Evolutionary conservation across 2,113 vertebrate species (phyloP), one percentile per base, ranked within the genome.

Genomic region (Sander vitreus): DNA sequence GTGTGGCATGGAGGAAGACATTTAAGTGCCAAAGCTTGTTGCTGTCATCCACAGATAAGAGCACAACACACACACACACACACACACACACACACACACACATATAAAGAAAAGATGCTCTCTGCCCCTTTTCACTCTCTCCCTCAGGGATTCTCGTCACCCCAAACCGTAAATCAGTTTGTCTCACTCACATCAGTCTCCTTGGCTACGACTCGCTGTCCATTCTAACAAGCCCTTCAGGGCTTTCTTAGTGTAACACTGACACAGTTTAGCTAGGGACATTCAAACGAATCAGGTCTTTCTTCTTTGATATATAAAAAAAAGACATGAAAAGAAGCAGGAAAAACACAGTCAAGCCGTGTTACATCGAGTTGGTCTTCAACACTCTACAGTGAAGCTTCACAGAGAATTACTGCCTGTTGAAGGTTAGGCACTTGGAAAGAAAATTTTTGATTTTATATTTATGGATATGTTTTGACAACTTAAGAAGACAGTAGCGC

Each of bases 31-130:
- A 93, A 87, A 80, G 70, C 73, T 81, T 87, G 76, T 85, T 86
- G 85, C 87, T 93, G 90, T 91, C 83, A 86, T 86, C 66, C 87
- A 71, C 86, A 89, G 93, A 94, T 92, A 93, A 94, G 80, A 80
- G 50, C 62, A 62, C 47, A 70, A 53, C 5, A 75, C 68, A 78
- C 81, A 83, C 68, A 59, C 54, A 72, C 51, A 58, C 63, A 60
- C 51, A 81, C 62, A 66, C 67, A 62, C 80, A 63, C 62, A 50
- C 76, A 51, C 48, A 80, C 39, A 60, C 55, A 82, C 55, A 80
- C 0, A 66, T 1, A 8, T 16, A 58, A 43, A 43, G 39, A 43
- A n/a, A 73, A 54, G 11, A 81, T 79, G 74, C 73, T 85, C 71
- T 75, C 50, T 88, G 77, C 43, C 80, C 73, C 77, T 76, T 79